Conservation (phyloP, 2,888 invertebrate species). For the Galeruca laticollis region DNA sequence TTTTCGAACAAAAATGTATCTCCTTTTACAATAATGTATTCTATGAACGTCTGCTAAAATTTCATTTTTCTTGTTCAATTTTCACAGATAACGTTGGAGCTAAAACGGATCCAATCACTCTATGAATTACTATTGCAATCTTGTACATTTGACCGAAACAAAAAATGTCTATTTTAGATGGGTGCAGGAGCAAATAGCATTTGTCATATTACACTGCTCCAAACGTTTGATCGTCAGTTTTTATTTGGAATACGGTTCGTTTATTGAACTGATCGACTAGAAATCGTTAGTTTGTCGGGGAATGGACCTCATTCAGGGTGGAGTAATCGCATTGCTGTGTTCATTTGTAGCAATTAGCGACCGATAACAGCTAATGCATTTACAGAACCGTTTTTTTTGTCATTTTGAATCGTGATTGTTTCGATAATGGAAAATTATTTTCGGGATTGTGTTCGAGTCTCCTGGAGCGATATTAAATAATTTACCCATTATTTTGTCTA, state of each 20-base stretch:
- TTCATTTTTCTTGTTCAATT: conserved; percentile 19
- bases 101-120: conserved; percentile 45
- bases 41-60: conserved; percentile 11
- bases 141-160: conserved; percentile 56
- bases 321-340: conserved; percentile 63
- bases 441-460: conserved; percentile 44
- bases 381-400: conserved; percentile 57
- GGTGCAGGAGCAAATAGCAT: conserved; percentile 59
- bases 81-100: conserved; percentile 37
- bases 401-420: conserved; percentile 59
- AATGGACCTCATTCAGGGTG: conserved; percentile 50
- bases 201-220: conserved; percentile 57
- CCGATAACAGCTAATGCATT: conserved; percentile 61
- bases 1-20: background rate
- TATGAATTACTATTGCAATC: conserved; percentile 54
- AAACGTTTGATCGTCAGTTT: conserved; percentile 28
- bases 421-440: conserved; percentile 59
- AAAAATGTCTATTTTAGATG: conserved; percentile 56
- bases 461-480: conserved; percentile 32
- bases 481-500: conserved; percentile 27
- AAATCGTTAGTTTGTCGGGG: conserved; percentile 52
- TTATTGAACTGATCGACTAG: conserved; percentile 28
- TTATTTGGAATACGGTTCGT: conserved; percentile 11
- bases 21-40: background rate
- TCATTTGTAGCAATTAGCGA: conserved; percentile 65